phyloP scores from a whole-genome alignment of 2,888 invertebrate species.

The Ctena decussata region DNA sequence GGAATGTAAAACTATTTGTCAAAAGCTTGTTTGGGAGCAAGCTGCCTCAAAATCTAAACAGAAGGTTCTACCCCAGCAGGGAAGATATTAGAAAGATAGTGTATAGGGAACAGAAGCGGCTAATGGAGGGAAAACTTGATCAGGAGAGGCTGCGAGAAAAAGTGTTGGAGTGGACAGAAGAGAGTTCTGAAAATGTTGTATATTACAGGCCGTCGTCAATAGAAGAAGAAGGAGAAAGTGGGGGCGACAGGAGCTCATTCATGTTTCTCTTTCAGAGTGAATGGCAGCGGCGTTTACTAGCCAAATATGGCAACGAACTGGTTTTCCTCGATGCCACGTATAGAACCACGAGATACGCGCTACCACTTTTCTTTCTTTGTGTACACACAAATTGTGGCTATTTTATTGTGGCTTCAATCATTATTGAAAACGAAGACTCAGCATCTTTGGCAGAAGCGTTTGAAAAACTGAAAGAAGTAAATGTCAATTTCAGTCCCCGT shows the following conservation, averaged over 20 bases:
- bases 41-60: not conserved
- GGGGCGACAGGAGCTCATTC: not conserved
- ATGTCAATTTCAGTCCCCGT: slow-evolving; percentile 28
- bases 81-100: slow-evolving; percentile 4
- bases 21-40: not conserved
- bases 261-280: slow-evolving; percentile 9
- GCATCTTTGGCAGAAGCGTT: slow-evolving; percentile 51
- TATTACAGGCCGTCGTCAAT: not conserved
- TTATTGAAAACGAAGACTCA: slow-evolving; percentile 43
- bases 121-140: not conserved
- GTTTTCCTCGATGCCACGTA: slow-evolving; percentile 64
- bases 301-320: slow-evolving; percentile 48
- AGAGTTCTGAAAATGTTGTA: not conserved
- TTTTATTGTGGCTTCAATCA: slow-evolving; percentile 44
- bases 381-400: slow-evolving; percentile 26
- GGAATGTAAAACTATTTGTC: not conserved
- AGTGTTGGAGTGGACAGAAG: not conserved
- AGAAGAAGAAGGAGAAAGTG: not conserved
- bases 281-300: slow-evolving; percentile 48
- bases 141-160: not conserved
- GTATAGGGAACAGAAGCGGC: not conserved
- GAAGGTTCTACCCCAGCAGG: not conserved
- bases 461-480: slow-evolving; percentile 11
- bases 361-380: slow-evolving; percentile 55
- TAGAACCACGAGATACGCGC: slow-evolving; percentile 46